phyloP scores from a whole-genome alignment of 2,888 invertebrate species.

The Cantharis lateralis region DNA sequence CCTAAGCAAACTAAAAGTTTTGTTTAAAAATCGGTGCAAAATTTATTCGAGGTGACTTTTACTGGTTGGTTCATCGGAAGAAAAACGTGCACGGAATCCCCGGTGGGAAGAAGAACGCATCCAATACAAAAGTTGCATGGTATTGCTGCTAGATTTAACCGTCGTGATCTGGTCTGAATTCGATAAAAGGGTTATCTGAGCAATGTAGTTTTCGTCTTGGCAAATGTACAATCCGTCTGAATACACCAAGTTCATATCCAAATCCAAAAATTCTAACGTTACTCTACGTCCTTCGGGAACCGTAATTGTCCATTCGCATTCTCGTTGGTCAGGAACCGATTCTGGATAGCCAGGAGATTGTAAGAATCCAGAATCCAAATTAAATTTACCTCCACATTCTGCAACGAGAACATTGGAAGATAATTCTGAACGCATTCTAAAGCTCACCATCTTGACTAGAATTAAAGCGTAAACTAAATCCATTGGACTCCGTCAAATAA shows the following conservation, averaged over 20 bases:
- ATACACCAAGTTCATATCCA: slow-evolving; percentile 61
- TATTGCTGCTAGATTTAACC: slow-evolving; percentile 68
- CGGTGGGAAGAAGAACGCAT: slow-evolving; percentile 57
- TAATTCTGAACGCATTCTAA: no score
- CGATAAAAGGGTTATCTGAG: slow-evolving; percentile 48
- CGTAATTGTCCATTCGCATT: slow-evolving; percentile 73
- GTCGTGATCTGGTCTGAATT: slow-evolving; percentile 49
- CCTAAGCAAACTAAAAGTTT: slow-evolving; percentile 57
- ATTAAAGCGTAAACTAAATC: slow-evolving; percentile 68
- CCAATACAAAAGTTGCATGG: slow-evolving; percentile 67
- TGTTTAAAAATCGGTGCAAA: background rate
- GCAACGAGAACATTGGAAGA: no score
- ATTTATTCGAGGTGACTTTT: slow-evolving; percentile 39
- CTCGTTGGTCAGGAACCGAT: slow-evolving; percentile 49
- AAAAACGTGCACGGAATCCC: slow-evolving; percentile 74
- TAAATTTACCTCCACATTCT: slow-evolving; percentile 71
- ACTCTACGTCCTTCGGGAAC: slow-evolving; percentile 68
- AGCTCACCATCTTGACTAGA: slow-evolving; percentile 57
- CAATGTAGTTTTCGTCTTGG: slow-evolving; percentile 56
- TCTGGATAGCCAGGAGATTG: slow-evolving; percentile 75
- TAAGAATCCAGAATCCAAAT: slow-evolving; percentile 68
- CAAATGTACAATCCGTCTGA: slow-evolving; percentile 23
- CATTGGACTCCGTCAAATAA: slow-evolving; percentile 51
- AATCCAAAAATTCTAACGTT: slow-evolving; percentile 65
- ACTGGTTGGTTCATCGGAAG: slow-evolving; percentile 66